Percentiles rank a stretch among this genome's conserved stretches.
These are phyloP conservation scores for Drosophila ironensis DNA, from an alignment of 1,140 invertebrate species.

Conservation along the genomic window DNA sequence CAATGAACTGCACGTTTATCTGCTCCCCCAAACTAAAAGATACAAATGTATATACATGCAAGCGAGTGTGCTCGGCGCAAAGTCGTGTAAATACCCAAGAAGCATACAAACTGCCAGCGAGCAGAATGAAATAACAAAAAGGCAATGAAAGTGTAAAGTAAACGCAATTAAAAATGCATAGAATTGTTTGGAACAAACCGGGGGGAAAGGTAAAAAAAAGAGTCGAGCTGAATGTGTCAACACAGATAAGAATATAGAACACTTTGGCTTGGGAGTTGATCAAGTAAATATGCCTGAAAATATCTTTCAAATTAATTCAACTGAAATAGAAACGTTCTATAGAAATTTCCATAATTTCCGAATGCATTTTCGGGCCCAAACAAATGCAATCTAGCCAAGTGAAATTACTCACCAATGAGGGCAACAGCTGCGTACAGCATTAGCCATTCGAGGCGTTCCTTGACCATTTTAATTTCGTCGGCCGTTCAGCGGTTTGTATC, in stretches of 20 bases:
- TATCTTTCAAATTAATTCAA: no score
- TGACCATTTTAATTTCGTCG: constrained; percentile 57
- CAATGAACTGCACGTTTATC: constrained; percentile 67
- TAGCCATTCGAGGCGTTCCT: constrained; percentile 67
- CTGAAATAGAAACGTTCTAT: no score
- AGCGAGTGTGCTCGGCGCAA: not conserved
- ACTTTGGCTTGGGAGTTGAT: no score
- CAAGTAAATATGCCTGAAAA: no score
- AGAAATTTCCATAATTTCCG: not conserved
- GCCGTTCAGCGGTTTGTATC: constrained; percentile 31
- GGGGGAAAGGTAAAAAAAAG: constrained; percentile 1
- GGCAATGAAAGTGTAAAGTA: constrained; percentile 42
- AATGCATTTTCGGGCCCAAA: not conserved
- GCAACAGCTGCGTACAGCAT: constrained; percentile 69
- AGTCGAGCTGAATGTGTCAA: constrained; percentile 43
- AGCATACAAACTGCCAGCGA: constrained; percentile 40
- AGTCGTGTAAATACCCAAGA: constrained; percentile 43
- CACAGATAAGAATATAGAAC: constrained; percentile 18
- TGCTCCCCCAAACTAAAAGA: constrained; percentile 19
- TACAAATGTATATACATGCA: constrained; percentile 14
- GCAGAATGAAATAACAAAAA: constrained; percentile 41
- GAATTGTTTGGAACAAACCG: constrained; percentile 2
- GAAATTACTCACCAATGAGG: constrained; percentile 63
- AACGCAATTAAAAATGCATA: constrained; percentile 59
- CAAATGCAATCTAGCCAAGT: constrained; percentile 3